These are phyloP conservation scores for Calyptommatus sinebrachiatus DNA, from an alignment of 2,113 vertebrate genomes.

Conservation along the genomic window DNA sequence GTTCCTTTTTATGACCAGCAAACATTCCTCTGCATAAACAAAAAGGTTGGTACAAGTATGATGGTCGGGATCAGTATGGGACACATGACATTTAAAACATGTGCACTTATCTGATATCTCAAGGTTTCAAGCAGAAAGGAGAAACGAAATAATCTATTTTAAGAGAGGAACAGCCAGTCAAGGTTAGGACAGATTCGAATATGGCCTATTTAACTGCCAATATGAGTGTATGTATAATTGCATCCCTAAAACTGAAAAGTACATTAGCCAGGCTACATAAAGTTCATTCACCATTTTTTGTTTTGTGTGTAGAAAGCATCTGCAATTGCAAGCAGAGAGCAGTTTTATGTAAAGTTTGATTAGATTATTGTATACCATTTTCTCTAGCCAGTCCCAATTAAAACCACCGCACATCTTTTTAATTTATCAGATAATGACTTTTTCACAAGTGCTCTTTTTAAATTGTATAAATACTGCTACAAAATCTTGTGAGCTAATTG, in stretches of 20 bases:
- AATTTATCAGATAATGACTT: too few relatives aligned
- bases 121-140: not conserved
- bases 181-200: not conserved
- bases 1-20: not conserved
- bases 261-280: not conserved
- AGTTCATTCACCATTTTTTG: not conserved
- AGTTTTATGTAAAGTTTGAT: too few relatives aligned
- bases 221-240: not conserved
- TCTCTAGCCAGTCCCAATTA: too few relatives aligned
- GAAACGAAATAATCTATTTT: slow-evolving; percentile 18
- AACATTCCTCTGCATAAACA: not conserved
- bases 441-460: too few relatives aligned
- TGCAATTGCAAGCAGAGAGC: too few relatives aligned
- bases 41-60: not conserved
- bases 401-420: too few relatives aligned
- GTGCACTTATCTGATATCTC: slow-evolving; percentile 57
- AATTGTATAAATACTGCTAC: too few relatives aligned
- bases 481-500: too few relatives aligned
- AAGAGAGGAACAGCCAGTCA: slow-evolving; percentile 17
- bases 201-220: not conserved
- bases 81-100: slow-evolving; percentile 17
- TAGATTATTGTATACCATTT: too few relatives aligned
- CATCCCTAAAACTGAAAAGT: not conserved
- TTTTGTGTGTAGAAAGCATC: not conserved
- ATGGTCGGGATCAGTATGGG: not conserved